phyloP scores from a whole-genome alignment of 2,113 vertebrate species.

The Peromyscus californicus region DNA sequence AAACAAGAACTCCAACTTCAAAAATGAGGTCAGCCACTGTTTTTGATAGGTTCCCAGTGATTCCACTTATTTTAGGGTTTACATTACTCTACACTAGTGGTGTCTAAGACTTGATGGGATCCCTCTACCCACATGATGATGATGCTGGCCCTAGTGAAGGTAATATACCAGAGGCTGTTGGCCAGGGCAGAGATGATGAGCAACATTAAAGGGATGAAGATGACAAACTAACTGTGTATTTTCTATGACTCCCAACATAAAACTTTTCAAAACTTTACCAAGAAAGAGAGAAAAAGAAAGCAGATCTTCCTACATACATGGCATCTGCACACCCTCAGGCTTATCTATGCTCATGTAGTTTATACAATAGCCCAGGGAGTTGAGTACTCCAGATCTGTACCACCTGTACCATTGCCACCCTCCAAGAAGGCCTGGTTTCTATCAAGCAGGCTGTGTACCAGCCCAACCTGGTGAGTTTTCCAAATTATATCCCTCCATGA shows the following conservation, averaged over 20 bases:
- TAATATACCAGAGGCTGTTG: neutral
- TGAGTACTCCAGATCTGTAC: neutral
- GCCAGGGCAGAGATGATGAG: neutral
- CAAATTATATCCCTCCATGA: neutral
- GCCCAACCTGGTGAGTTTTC: neutral
- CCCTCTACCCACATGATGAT: neutral
- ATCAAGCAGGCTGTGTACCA: neutral
- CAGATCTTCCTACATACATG: neutral
- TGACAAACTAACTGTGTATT: neutral
- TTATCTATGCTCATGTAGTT: neutral
- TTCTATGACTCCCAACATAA: neutral
- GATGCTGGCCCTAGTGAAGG: neutral
- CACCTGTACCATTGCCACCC: neutral
- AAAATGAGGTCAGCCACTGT: neutral
- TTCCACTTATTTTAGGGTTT: conserved; percentile 30
- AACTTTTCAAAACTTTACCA: neutral
- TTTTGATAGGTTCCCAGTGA: neutral
- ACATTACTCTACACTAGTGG: neutral
- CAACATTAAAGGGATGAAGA: neutral
- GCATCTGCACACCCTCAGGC: neutral
- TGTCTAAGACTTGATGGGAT: neutral
- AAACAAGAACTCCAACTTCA: neutral
- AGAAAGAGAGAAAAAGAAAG: neutral
- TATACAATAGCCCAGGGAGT: too few species aligned
- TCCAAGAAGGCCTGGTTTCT: neutral